Evolutionary conservation across 2,888 invertebrate genomes (phyloP).

Genomic region (Calameuta idolon): DNA sequence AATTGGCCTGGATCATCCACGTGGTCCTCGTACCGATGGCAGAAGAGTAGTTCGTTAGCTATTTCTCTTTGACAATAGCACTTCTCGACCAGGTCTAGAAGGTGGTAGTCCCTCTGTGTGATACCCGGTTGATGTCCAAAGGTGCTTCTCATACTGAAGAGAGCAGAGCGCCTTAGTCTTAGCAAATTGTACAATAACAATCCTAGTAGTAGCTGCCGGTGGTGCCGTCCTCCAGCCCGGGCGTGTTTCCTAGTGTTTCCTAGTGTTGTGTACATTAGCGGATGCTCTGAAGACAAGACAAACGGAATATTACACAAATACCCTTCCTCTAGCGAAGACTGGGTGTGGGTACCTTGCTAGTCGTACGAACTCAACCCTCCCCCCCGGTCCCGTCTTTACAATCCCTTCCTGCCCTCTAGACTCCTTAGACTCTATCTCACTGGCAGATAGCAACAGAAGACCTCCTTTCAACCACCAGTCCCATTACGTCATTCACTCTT

Average conservation of each 20-base stretch:
- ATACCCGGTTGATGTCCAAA: constrained; percentile 65
- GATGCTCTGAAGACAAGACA: constrained; percentile 66
- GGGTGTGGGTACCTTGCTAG: not conserved
- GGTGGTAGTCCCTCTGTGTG: constrained; percentile 46
- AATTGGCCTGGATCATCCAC: not conserved
- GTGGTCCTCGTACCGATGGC: not conserved
- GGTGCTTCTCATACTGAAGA: constrained; percentile 60
- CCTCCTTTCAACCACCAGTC: constrained; percentile 28
- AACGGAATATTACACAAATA: constrained; percentile 68
- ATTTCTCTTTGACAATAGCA: constrained; percentile 57
- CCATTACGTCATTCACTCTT: constrained; percentile 25
- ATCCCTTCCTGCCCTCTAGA: constrained; percentile 25
- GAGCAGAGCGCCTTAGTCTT: constrained; percentile 52
- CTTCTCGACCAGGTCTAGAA: constrained; percentile 35
- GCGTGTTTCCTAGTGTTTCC: constrained; percentile 35
- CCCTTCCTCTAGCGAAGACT: constrained; percentile 40
- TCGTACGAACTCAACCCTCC: constrained; percentile 32
- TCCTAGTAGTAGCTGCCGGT: constrained; percentile 53
- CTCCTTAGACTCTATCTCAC: constrained; percentile 15
- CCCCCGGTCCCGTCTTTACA: constrained; percentile 24
- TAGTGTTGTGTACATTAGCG: constrained; percentile 66
- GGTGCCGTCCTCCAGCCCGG: constrained; percentile 16
- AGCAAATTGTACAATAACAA: constrained; percentile 68
- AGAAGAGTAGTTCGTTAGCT: constrained; percentile 12
- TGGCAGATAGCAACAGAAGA: constrained; percentile 15